Evolutionary conservation across 2,888 invertebrate genomes (phyloP), one percentile per base, ranked within the genome.

Genomic region (Andrena flavipes): DNA sequence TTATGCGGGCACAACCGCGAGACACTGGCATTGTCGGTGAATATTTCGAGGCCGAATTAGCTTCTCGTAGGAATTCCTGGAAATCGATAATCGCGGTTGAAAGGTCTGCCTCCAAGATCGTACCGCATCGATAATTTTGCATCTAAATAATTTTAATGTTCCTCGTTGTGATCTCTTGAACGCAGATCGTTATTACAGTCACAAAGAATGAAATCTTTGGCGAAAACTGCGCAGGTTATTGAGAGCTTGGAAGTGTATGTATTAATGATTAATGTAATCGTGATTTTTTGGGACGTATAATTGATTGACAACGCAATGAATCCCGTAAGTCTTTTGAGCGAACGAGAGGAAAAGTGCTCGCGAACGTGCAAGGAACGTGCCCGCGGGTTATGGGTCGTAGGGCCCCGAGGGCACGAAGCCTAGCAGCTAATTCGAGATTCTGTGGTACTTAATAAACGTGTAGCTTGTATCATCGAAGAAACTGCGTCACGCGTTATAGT

Each of bases 351-450:
- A 26, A 26, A 20, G 56, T 26, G 51, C 23, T 29, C 64, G 73
- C 64, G 65, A 67, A 35, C 56, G 62, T 65, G 67, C 67, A 62
- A 63, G 23, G 56, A 42, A 64, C 29, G 29, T 85, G 51, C 49
- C 88, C 85, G 70, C 65, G 42, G 87, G 88, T 85, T 87, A 71
- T 88, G 85, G 88, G 88, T 88, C 89, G 74, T 51, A 35, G 26
- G 68, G 23, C 68, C 82, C 82, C 60, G 76, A 49, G 76, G 88
- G 80, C 29, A 78, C 83, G 48, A 85, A 62, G 83, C 87, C 87
- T 79, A 85, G 84, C 85, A 83, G 85, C 88, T 88, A 90, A 90
- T 90, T 90, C 84, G 83, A 87, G 83, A 90, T 84, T 82, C 76
- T 80, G 73, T 68, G 68, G 71, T 78, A 51, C 69, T 62, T 69